Base-by-base conservation (phyloP, 2,888 invertebrate species). In the Oligia fasciuncula region DNA sequence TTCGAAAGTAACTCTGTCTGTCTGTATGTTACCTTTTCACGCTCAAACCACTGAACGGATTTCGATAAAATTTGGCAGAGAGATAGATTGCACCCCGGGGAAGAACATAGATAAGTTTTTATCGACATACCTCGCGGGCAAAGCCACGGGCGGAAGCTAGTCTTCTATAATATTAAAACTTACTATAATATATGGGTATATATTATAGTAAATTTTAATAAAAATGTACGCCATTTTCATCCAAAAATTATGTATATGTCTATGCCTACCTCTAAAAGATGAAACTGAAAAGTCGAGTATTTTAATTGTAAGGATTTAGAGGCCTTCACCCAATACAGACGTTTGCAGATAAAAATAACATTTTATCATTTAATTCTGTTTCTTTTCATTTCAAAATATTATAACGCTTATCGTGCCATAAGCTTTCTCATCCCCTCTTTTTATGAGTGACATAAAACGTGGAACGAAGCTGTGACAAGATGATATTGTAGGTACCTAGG, bases 401-500 rank as follows among this genome's bases (percentile, higher is more conserved):
- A 66, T 51, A 80, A 73, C 57, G 83, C 46, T 68, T 76, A 83
- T 68, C 83, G 68, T 14, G 46, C 46, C 80, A 68, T 83, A 76
- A 76, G 80, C 83, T 68, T n/a, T 63, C 62, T 63, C 62, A 83
- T 62, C 83, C 77, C 83, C 80, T 54, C 57, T 83, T 82, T 80
- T 80, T 83, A 80, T 63, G 77, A 62, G 54, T 29, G 80, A 68
- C 83, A 63, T 83, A 76, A 80, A 80, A 68, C 19, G 54, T 49
- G 17, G 17, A 17, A 46, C 49, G 35, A n/a, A 40, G 54, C 62
- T 68, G 6, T 19, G n/a, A 29, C n/a, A 14, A 49, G 6, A 62
- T n/a, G 46, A 46, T 46, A 46, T 46, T 46, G 46, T 51, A 40
- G 23, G 11, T 43, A 57, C 43, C 23, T 49, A 5, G 40, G 40